These are phyloP conservation scores for Incurvaria masculella DNA, from an alignment of 2,888 invertebrate species.

Conservation along the genomic window DNA sequence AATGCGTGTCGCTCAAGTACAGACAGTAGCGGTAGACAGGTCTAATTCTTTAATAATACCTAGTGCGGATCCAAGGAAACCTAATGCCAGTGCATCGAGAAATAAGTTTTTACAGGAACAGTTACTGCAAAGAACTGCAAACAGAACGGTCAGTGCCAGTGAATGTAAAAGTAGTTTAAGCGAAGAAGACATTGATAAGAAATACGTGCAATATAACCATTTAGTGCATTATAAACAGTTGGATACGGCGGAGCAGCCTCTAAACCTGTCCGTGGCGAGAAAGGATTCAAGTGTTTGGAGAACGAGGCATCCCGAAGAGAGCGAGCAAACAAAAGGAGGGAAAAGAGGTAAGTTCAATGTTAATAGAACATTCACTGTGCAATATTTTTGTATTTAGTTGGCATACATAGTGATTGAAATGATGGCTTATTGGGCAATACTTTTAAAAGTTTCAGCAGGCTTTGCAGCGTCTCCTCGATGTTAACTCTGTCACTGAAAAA, in stretches of 20 bases:
- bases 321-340: constrained; percentile 10
- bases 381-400: too few relatives aligned
- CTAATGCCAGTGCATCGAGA: constrained; percentile 29
- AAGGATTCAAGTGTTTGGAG: constrained; percentile 35
- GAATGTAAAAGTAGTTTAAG: not conserved
- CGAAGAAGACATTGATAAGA: not conserved
- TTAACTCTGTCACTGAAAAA: too few relatives aligned
- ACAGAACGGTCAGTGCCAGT: not conserved
- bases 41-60: constrained; percentile 20
- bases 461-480: too few relatives aligned
- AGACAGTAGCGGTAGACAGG: constrained; percentile 30
- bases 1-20: constrained; percentile 42
- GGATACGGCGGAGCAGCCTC: constrained; percentile 48
- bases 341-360: constrained; percentile 19
- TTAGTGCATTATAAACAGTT: not conserved
- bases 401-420: too few relatives aligned
- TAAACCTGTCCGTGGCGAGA: constrained; percentile 59
- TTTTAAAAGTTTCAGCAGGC: too few relatives aligned
- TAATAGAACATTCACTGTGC: too few relatives aligned
- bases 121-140: constrained; percentile 34
- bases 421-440: too few relatives aligned
- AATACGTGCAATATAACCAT: not conserved
- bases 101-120: constrained; percentile 41
- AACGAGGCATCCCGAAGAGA: constrained; percentile 14
- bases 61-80: not conserved